Evolutionary conservation across 2,113 vertebrate genomes (phyloP), one percentile per base, ranked within the genome.

Genomic region (Macaca mulatta): DNA sequence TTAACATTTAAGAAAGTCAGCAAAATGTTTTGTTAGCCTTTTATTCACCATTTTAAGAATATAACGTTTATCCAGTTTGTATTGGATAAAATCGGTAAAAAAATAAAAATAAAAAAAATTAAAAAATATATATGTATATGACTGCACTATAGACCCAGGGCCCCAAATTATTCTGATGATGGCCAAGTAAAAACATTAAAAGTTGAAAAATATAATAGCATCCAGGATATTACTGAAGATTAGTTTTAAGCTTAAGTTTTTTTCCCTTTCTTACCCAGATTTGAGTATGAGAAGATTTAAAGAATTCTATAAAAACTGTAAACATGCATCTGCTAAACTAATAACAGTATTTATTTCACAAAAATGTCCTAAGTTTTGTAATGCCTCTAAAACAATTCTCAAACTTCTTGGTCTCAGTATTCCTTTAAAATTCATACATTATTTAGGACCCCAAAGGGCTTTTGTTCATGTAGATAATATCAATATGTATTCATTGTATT

Each of bases 301-400:
- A 75, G 35, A 92, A 85, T 57, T 90, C 67, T 82, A 30, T 93
- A 52, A 84, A 90, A 70, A 70, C 7, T 57, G 4, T 83, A n/a
- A 93, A 89, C 90, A 45, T 84, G 2, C 20, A 75, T 70, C 32
- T 85, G 27, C 23, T 89, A 93, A 80, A 88, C 83, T 67, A 74
- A 87, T 72, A 82, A 40, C 2, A 72, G 4, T 16, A 80, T 74
- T 95, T 45, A 89, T 75, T 90, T 88, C 78, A 89, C 55, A 90
- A 48, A 94, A 96, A 79, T 91, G 1, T 32, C 35, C 95, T 86
- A 69, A 94, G 30, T 81, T 97, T 90, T 77, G 38, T 59, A 77
- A 84, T 70, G 25, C 8, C 57, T 72, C 23, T 79, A 55, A 96
- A 90, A 43, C 2, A 82, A 25, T 72, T 81, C 64, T 89, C 59